phyloP scores from a whole-genome alignment of 2,797 vertebrate genomes.

The Tangara arthus region DNA sequence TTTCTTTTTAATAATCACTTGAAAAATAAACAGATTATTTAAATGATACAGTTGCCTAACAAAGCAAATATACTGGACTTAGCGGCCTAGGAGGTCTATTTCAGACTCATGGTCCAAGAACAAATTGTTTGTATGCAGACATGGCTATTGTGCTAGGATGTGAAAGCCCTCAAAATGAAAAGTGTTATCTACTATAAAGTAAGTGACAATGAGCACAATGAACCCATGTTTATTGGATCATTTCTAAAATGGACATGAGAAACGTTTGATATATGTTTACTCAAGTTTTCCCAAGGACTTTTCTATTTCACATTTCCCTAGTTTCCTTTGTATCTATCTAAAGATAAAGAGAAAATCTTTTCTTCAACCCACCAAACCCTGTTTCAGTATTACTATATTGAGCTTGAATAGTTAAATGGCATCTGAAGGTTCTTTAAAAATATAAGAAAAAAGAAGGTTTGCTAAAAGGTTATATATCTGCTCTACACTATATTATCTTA shows the following conservation, averaged over 20 bases:
- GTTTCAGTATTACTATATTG: background rate
- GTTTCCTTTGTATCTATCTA: background rate
- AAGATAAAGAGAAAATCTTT: background rate
- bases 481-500: background rate
- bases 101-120: background rate
- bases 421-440: background rate
- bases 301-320: background rate
- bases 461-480: background rate
- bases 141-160: background rate
- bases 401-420: background rate
- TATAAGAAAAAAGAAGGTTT: background rate
- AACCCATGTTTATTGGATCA: background rate
- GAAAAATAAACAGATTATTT: background rate
- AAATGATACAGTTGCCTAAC: background rate
- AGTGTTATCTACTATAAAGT: background rate
- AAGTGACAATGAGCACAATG: background rate
- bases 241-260: background rate
- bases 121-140: accelerated
- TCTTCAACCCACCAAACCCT: background rate
- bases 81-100: background rate
- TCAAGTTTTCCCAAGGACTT: background rate
- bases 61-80: background rate
- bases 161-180: background rate
- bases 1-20: background rate
- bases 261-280: background rate